These are phyloP conservation scores for Scalopus aquaticus DNA, from an alignment of 2,113 vertebrate species.

Conservation along the genomic window DNA sequence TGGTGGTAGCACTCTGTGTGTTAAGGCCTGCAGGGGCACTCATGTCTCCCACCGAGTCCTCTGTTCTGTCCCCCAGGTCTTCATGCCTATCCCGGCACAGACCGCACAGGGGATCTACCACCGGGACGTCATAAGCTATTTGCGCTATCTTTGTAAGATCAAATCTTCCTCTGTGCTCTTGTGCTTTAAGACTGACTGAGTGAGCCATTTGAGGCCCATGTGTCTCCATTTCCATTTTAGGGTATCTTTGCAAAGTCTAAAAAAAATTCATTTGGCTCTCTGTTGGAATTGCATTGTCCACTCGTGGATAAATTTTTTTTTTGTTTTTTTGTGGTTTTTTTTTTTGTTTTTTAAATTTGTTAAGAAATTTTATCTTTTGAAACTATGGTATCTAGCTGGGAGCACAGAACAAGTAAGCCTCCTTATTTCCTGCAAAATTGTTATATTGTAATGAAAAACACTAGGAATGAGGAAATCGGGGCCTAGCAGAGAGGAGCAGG, in stretches of 20 bases:
- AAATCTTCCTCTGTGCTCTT: not conserved
- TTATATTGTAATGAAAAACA: not conserved
- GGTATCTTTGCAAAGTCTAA: not conserved
- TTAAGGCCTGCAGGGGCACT: not conserved
- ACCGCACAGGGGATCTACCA: not conserved
- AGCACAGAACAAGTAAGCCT: not conserved
- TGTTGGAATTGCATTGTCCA: not conserved
- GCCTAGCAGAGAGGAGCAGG: not conserved
- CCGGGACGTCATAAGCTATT: not conserved
- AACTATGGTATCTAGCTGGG: not conserved
- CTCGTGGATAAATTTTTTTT: not conserved
- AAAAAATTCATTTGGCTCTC: not conserved
- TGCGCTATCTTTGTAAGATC: not conserved
- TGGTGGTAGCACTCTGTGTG: not conserved
- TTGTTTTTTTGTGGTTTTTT: too few relatives aligned
- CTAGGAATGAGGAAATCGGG: not conserved
- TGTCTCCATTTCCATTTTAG: not conserved
- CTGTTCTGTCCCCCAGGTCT: not conserved
- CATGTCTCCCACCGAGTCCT: not conserved
- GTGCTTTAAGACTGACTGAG: not conserved
- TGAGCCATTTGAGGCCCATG: not conserved
- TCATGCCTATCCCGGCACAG: not conserved
- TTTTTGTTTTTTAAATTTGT: too few relatives aligned
- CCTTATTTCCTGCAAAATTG: not conserved
- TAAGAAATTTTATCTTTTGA: not conserved